phyloP scores from a whole-genome alignment of 2,888 invertebrate genomes.

The Leucophenga montana region DNA sequence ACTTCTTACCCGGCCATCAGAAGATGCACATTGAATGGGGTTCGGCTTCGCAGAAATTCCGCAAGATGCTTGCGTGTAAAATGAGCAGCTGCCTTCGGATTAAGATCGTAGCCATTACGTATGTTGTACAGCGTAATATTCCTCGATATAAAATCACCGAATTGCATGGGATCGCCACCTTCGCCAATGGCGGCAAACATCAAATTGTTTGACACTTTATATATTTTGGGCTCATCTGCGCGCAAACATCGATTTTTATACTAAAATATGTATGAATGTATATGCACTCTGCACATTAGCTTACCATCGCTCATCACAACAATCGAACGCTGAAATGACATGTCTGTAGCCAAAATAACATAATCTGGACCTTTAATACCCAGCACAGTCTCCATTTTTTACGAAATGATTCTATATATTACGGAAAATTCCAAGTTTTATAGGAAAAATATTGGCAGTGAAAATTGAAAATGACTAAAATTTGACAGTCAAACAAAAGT shows the following conservation, averaged over 20 bases:
- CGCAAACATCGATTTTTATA: neutral
- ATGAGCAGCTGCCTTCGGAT: slow-evolving; percentile 90
- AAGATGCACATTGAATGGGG: slow-evolving; percentile 72
- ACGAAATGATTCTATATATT: too few species aligned
- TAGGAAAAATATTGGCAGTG: too few species aligned
- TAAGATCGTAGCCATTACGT: slow-evolving; percentile 96
- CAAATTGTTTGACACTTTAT: slow-evolving; percentile 88
- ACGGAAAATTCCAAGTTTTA: too few species aligned
- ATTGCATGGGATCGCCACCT: slow-evolving; percentile 94
- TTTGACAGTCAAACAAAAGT: too few species aligned
- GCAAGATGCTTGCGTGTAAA: slow-evolving; percentile 94
- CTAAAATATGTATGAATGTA: neutral
- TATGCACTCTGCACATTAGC: neutral
- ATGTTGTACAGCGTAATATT: slow-evolving; percentile 98
- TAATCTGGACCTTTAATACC: slow-evolving; percentile 93
- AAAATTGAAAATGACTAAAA: too few species aligned
- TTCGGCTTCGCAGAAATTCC: slow-evolving; percentile 90
- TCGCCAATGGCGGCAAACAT: slow-evolving; percentile 95
- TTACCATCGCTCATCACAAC: slow-evolving; percentile 87
- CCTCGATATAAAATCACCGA: slow-evolving; percentile 96
- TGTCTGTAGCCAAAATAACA: slow-evolving; percentile 91
- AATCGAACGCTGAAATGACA: slow-evolving; percentile 88
- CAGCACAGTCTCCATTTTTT: slow-evolving; percentile 86
- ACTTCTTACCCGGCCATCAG: slow-evolving; percentile 64
- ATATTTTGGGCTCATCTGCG: slow-evolving; percentile 92